A percentile compares a stretch with the other conserved stretches of the same genome.
phyloP scores from a whole-genome alignment of 2,113 vertebrate species.

The Noturus placidus region DNA sequence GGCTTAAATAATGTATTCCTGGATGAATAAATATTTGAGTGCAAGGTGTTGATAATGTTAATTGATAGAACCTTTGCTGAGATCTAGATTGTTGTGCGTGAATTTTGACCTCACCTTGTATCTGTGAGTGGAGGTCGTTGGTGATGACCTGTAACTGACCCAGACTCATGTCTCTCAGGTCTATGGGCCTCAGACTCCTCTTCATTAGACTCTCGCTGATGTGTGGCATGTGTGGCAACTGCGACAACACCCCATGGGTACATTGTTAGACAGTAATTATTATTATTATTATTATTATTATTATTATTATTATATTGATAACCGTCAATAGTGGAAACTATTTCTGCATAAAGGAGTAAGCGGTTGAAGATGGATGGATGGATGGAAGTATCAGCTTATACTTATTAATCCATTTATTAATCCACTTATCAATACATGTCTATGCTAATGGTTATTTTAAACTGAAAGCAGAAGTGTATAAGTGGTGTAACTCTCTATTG shows the following conservation, averaged over 20 bases:
- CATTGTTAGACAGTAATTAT: neutral
- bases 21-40: neutral
- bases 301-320: neutral
- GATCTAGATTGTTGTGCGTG: neutral
- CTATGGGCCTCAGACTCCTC: slow-evolving; percentile 87
- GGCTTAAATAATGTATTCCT: neutral
- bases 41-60: neutral
- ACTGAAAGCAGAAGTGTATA: slow-evolving; percentile 12
- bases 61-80: neutral
- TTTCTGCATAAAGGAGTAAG: neutral
- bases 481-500: neutral
- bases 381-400: too few relatives aligned
- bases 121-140: slow-evolving; percentile 97
- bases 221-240: slow-evolving; percentile 94
- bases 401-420: neutral
- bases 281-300: neutral
- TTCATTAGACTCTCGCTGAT: slow-evolving; percentile 97
- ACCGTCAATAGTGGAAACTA: too few relatives aligned
- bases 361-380: too few relatives aligned
- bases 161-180: slow-evolving; percentile 94
- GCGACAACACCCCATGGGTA: slow-evolving; percentile 37
- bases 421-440: neutral
- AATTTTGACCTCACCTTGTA: slow-evolving; percentile 86
- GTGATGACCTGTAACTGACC: slow-evolving; percentile 98
- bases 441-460: neutral